Evolutionary conservation across 2,113 vertebrate genomes (phyloP).

Genomic region (Brachypodius melanocephalos): DNA sequence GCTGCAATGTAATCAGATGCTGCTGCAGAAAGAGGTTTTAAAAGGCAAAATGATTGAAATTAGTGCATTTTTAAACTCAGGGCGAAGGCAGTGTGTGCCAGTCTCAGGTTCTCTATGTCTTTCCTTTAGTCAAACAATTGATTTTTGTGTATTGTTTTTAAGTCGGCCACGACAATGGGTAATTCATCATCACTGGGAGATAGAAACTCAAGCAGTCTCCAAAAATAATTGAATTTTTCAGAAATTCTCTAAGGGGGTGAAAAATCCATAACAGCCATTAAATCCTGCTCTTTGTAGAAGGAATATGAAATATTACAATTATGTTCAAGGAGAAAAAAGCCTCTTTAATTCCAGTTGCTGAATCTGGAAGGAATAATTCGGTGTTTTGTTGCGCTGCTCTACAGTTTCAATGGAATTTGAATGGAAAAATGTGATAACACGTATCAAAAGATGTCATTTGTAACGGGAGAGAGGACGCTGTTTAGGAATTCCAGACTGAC

Average conservation of each 20-base stretch:
- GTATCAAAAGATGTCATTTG: background rate
- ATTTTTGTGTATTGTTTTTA: slow-evolving; percentile 69
- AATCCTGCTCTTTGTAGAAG: slow-evolving; percentile 49
- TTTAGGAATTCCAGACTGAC: background rate
- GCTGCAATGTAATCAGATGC: slow-evolving; percentile 37
- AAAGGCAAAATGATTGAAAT: slow-evolving; percentile 2
- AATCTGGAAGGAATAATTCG: background rate
- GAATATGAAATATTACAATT: slow-evolving; percentile 30
- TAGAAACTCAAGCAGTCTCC: slow-evolving; percentile 47
- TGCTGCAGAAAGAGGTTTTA: background rate
- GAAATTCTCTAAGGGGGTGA: slow-evolving; percentile 63
- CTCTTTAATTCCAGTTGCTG: background rate
- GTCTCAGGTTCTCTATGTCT: background rate
- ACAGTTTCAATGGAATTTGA: background rate
- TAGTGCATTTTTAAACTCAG: background rate
- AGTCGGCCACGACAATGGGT: slow-evolving; percentile 26
- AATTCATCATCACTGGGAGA: slow-evolving; percentile 59
- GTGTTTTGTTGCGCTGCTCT: background rate
- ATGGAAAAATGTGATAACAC: background rate
- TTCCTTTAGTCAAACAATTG: slow-evolving; percentile 63
- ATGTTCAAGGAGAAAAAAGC: background rate
- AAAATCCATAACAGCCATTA: slow-evolving; percentile 59
- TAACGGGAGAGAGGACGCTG: background rate
- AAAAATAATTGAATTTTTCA: slow-evolving; percentile 71
- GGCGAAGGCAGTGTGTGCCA: background rate